These are phyloP conservation scores for Plecotus auritus DNA, from an alignment of 2,113 vertebrate species.

Conservation along the genomic window DNA sequence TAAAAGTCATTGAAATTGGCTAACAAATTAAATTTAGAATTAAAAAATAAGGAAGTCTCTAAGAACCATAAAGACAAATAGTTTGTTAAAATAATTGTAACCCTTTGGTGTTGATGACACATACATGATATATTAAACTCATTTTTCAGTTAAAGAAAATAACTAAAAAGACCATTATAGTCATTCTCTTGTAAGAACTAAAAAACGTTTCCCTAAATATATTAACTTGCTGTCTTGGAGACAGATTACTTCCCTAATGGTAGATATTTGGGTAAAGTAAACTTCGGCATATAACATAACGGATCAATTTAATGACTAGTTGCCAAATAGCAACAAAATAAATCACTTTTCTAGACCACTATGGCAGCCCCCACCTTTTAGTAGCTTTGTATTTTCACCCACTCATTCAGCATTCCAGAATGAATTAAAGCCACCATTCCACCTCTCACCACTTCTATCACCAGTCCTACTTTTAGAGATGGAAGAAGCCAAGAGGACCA, in stretches of 20 bases:
- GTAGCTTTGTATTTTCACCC: not conserved
- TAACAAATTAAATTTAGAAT: constrained; percentile 18
- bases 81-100: constrained; percentile 24
- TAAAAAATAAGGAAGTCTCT: constrained; percentile 8
- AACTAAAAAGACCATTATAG: constrained; percentile 21
- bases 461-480: not conserved
- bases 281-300: constrained; percentile 28
- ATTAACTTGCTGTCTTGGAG: constrained; percentile 31
- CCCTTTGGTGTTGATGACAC: not conserved
- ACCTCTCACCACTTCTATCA: not conserved
- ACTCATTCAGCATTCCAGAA: not conserved
- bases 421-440: not conserved
- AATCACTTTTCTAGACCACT: not conserved
- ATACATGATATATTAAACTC: constrained; percentile 28
- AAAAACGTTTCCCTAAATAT: constrained; percentile 17
- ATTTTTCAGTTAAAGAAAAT: constrained; percentile 55
- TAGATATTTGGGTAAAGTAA: constrained; percentile 49
- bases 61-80: constrained; percentile 3
- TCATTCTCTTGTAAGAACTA: not conserved
- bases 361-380: not conserved
- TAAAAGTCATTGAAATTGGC: not conserved
- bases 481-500: not conserved
- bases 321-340: constrained; percentile 35
- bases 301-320: not conserved
- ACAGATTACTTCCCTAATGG: constrained; percentile 49